Evolutionary conservation across 2,888 invertebrate species (phyloP), one percentile per base, ranked within the genome.

Genomic region (Petrophora chlorosata): DNA sequence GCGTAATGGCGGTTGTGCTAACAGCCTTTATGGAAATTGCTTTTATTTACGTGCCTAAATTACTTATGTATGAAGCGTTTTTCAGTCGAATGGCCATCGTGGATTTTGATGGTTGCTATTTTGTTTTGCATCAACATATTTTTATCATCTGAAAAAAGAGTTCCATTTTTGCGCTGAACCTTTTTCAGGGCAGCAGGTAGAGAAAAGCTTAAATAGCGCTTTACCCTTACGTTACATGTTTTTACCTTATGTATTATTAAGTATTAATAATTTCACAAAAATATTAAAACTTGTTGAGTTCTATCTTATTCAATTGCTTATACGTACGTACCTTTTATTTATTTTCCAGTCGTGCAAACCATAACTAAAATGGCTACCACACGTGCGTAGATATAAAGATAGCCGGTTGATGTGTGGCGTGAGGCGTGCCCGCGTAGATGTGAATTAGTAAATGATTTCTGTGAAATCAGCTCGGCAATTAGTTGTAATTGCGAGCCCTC

Each of bases 381-480:
- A 45, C 39, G 25, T 34, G 39, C 50, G 43, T 59, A 53, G 47
- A 60, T 54, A 43, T 33, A 29, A 49, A 57, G 59, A 59, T 56
- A 59, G 53, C 47, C 9, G 26, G 14, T 46, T 54, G 48, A 60
- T 50, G 55, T 47, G 12, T 17, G 46, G 55, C 48, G 12, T 17
- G 46, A 61, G 73, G 72, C 73, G 72, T 66, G 72, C 13, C 38
- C 29, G 65, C 54, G 59, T 64, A 61, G 54, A 60, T 25, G 17
- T 61, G 67, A 68, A 70, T 73, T 72, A 73, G 67, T 71, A 61
- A 71, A 74, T 73, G 71, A 69, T 71, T 72, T 69, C 67, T 67
- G 68, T 63, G 66, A 70, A 74, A 70, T 67, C 63, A 69, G 66
- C 61, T 69, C 67, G 53, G 76, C 74, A 75, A 78, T 78, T 77